A percentile compares a stretch with the other conserved stretches of the same genome.
These are phyloP conservation scores for Operophtera brumata DNA, from an alignment of 2,888 invertebrate species.

Conservation along the genomic window DNA sequence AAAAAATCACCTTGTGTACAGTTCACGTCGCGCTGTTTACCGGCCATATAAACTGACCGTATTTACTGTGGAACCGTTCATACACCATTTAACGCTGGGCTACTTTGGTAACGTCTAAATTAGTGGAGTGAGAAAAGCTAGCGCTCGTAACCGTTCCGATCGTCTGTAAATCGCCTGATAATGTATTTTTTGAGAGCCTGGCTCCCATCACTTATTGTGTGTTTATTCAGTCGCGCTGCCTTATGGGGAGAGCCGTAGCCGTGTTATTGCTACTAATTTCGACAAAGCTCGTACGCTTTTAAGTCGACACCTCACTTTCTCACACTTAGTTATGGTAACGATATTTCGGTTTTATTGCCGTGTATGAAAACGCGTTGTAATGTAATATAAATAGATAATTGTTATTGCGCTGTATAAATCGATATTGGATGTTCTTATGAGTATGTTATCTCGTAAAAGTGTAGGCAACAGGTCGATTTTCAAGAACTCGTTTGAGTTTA, in stretches of 20 bases:
- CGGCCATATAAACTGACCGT: constrained; percentile 72
- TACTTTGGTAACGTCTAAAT: constrained; percentile 79
- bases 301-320: constrained; percentile 58
- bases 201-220: constrained; percentile 68
- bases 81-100: constrained; percentile 73
- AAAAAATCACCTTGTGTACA: constrained; percentile 75
- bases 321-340: constrained; percentile 56
- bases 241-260: constrained; percentile 62
- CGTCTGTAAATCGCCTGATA: constrained; percentile 73
- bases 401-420: constrained; percentile 36
- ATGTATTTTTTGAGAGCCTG: constrained; percentile 67
- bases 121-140: constrained; percentile 78
- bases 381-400: constrained; percentile 34
- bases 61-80: constrained; percentile 74
- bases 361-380: constrained; percentile 44
- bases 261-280: constrained; percentile 63
- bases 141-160: constrained; percentile 72
- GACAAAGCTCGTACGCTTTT: constrained; percentile 57
- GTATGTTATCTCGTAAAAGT: constrained; percentile 23
- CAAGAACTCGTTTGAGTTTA: constrained; percentile 22
- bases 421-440: constrained; percentile 36
- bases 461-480: constrained; percentile 19
- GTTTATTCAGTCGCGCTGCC: constrained; percentile 60
- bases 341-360: constrained; percentile 51
- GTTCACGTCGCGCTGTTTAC: constrained; percentile 76